Base-by-base conservation (phyloP, 2,888 invertebrate species). In the Saturnia japonica region DNA sequence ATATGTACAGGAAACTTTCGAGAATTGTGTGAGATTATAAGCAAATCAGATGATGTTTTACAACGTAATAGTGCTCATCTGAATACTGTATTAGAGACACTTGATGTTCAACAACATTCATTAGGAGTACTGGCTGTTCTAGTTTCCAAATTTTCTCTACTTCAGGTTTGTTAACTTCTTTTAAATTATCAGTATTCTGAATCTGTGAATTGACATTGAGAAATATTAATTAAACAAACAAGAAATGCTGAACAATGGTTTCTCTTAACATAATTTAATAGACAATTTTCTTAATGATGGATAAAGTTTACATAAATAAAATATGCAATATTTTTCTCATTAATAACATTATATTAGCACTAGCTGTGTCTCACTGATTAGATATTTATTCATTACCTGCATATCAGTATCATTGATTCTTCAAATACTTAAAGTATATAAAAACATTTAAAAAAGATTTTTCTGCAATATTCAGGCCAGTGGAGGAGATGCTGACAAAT, bases 51-150 rank as follows among this genome's bases (percentile, higher is more conserved):
- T 70, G 98, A 98, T 73, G 94, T 97, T 4, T 92, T 99, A 71
- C 94, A 96, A 76, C 97, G 97, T 85, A 98, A 98, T 92, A 95
- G 96, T 77, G 96, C 96, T 76, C 97, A 98, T 85, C 94, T 99
- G 77, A 98, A 97, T 85, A 98, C 97, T 88, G 98, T 98, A 47
- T 91, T 99, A 80, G 98, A 98, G 88, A 98, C 98, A 0, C 94
- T 99, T 73, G 97, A 98, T 87, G 94, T 97, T 72, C 98, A 98
- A 83, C 97, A 98, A 84, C 98, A 99, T 91, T 98, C 98, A 12
- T 91, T 99, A 72, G 99, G 98, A 68, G 96, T 98, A 70, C 91
- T 99, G 72, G 97, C 97, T 72, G 97, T 99, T 45, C 93, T 99
- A 77, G 96, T 96, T 81, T 97, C 97, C 3, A 97, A 97, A 89